These are phyloP conservation scores for Heliocidaris erythrogramma DNA, from an alignment of 35 echinoderm and acorn worm species.

Conservation along the genomic window DNA sequence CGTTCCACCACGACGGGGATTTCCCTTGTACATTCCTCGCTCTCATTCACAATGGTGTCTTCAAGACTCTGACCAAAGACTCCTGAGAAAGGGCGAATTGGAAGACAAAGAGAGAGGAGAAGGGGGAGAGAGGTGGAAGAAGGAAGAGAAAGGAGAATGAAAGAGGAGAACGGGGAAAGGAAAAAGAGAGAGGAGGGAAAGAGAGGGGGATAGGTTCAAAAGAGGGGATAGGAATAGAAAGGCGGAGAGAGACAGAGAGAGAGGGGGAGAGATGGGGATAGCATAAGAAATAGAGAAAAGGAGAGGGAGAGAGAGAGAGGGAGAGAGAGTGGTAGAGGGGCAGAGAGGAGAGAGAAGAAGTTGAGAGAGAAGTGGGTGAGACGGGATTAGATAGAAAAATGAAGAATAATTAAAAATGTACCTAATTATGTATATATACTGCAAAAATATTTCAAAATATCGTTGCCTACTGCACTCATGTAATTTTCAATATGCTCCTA, in stretches of 20 bases:
- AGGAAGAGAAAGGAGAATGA: not conserved
- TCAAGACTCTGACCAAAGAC: slow-evolving; percentile 92
- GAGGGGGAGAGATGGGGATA: not conserved
- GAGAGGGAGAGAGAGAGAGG: not conserved
- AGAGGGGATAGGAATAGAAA: not conserved
- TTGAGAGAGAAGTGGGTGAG: too few species aligned
- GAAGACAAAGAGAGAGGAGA: not conserved
- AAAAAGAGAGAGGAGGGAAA: not conserved
- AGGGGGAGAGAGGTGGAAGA: not conserved
- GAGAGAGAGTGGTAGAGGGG: not conserved
- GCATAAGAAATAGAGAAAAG: not conserved
- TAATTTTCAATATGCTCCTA: not conserved
- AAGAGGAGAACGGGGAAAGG: not conserved
- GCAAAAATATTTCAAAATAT: not conserved
- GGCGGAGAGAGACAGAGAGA: not conserved
- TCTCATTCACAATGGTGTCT: slow-evolving; percentile 92
- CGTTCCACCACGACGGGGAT: slow-evolving; percentile 82
- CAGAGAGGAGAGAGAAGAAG: too few species aligned
- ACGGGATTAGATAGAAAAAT: too few species aligned
- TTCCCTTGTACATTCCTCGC: slow-evolving; percentile 73
- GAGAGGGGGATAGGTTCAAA: not conserved
- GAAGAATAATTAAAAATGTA: too few species aligned
- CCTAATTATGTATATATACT: not conserved
- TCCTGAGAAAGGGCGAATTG: slow-evolving; percentile 51
- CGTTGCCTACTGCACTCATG: too few species aligned